These are phyloP conservation scores for Drosophila demipolita DNA, from an alignment of 2,888 invertebrate species.

Conservation along the genomic window DNA sequence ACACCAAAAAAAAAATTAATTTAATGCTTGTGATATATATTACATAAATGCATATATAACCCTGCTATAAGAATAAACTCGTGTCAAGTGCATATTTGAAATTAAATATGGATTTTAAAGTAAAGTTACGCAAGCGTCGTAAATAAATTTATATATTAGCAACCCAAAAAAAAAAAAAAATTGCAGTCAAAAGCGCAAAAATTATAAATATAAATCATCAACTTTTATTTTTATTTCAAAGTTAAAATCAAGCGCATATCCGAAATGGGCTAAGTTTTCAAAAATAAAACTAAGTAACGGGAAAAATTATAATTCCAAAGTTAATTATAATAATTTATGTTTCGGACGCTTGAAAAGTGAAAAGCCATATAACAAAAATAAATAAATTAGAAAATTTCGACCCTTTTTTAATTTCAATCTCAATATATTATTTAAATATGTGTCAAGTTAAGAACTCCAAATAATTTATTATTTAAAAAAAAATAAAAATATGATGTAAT, in stretches of 20 bases:
- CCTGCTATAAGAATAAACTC: background rate
- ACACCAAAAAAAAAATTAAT: constrained; percentile 1
- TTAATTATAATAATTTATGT: background rate
- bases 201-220: background rate
- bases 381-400: background rate
- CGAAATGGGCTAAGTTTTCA: background rate
- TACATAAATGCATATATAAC: background rate
- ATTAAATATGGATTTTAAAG: background rate
- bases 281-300: background rate
- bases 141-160: background rate
- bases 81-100: background rate
- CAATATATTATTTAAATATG: background rate
- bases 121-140: background rate
- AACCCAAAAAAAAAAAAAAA: background rate
- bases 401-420: background rate
- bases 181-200: background rate
- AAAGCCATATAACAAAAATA: background rate
- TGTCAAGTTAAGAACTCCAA: background rate
- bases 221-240: background rate
- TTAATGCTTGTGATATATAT: background rate
- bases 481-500: background rate
- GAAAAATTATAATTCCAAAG: background rate
- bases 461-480: background rate
- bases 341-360: background rate
- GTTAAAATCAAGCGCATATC: background rate